phyloP scores from a whole-genome alignment of 1,140 invertebrate genomes.

The Lepidotrigona ventralis region DNA sequence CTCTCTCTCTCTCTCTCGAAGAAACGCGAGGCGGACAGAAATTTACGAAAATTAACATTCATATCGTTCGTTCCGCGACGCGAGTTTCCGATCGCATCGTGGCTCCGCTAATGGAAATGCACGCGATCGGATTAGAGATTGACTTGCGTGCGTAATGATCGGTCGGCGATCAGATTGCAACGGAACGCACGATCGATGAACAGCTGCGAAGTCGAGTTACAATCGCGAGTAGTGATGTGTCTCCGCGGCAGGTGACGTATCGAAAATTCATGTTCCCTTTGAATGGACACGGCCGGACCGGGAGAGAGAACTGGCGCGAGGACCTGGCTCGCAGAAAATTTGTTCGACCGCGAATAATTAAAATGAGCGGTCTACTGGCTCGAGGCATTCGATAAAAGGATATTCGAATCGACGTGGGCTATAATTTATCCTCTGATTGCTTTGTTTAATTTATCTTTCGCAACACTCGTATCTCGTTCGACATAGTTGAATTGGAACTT shows the following conservation, averaged over 20 bases:
- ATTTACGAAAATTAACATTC: background rate
- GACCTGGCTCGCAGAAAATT: background rate
- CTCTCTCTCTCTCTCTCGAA: too few relatives aligned
- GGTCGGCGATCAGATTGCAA: conserved; percentile 11
- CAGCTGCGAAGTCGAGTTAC: background rate
- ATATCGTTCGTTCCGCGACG: background rate
- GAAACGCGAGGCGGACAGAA: background rate
- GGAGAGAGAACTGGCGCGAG: background rate
- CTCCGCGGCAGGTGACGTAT: background rate
- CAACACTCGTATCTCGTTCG: background rate
- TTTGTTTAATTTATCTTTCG: background rate
- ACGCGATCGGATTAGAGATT: conserved; percentile 12
- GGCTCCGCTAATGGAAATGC: background rate
- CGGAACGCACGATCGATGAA: conserved; percentile 32
- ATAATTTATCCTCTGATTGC: background rate
- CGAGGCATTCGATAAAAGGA: background rate
- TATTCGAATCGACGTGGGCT: background rate
- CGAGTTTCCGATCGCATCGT: background rate
- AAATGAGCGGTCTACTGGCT: background rate
- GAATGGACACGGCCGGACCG: too few relatives aligned
- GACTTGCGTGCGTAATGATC: conserved; percentile 1
- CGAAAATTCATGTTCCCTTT: background rate
- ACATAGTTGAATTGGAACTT: background rate
- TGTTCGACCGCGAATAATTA: background rate
- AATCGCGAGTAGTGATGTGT: background rate